phyloP scores from a whole-genome alignment of 2,797 vertebrate species.

The Etheostoma perlongum region DNA sequence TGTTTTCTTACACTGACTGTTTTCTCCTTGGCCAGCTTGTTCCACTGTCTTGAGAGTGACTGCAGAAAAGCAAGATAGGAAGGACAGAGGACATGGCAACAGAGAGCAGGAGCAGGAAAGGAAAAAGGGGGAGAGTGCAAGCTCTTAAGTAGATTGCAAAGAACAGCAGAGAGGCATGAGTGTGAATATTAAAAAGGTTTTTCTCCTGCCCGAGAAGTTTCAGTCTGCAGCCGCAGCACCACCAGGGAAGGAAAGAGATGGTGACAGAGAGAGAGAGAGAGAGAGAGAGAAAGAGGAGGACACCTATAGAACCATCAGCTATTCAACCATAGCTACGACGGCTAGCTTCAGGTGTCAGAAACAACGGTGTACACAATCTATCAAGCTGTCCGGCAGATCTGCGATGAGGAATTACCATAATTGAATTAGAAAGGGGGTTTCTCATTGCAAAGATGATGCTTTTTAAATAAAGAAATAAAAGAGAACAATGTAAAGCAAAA shows the following conservation, averaged over 20 bases:
- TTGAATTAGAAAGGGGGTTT: conserved; percentile 62
- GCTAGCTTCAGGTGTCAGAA: conserved; percentile 71
- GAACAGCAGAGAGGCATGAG: conserved; percentile 78
- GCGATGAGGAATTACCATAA: conserved; percentile 66
- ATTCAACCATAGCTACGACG: conserved; percentile 43
- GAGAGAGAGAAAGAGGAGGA: conserved; percentile 16
- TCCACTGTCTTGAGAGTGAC: conserved; percentile 62
- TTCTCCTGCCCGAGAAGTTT: conserved; percentile 72
- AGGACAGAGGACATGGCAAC: conserved; percentile 64
- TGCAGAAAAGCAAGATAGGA: conserved; percentile 50
- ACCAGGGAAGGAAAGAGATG: conserved; percentile 39
- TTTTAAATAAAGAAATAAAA: conserved; percentile 31
- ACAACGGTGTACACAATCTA: conserved; percentile 66
- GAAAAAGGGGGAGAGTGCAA: conserved; percentile 78
- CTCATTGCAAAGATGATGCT: conserved; percentile 34
- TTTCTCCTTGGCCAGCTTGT: conserved; percentile 64
- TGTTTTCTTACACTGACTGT: conserved; percentile 44
- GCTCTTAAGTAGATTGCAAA: conserved; percentile 85
- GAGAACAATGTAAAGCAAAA: conserved; percentile 30
- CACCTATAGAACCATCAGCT: conserved; percentile 50
- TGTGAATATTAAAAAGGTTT: conserved; percentile 83
- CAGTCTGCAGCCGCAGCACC: conserved; percentile 62
- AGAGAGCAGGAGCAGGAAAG: conserved; percentile 63
- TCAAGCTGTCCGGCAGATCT: conserved; percentile 59
- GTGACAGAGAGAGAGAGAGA: conserved; percentile 39